Base-by-base conservation (phyloP, 2,888 invertebrate species). In the Diplolepis rosae region DNA sequence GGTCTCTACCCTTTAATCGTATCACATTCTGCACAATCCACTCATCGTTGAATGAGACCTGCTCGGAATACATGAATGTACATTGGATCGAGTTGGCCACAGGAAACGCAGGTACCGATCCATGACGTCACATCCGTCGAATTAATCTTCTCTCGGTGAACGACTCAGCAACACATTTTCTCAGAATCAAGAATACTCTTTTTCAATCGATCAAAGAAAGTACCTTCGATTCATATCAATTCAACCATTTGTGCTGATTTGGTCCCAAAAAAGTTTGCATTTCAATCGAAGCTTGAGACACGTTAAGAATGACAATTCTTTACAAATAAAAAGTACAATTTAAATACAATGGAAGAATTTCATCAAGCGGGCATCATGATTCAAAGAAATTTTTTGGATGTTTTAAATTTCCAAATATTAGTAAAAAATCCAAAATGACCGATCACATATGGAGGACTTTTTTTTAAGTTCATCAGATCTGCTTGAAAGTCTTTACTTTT, bases 51-150 rank as follows among this genome's bases (percentile, higher is more conserved):
- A 32, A 28, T 27, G 32, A 70, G 48, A 72, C 71, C 73, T 65
- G 71, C 69, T 73, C 69, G 68, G 75, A 76, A 76, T 76, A 76
- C 73, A 74, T 76, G 73, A 73, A 72, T 72, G 76, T 71, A 71
- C 69, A 48, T 66, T 68, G 45, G 56, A 68, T 70, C 66, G 11
- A 66, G 69, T 52, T 65, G 52, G 68, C 66, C 71, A 74, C 79
- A 76, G 82, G 82, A 82, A 80, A 76, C 75, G 72, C 69, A 77
- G 74, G 72, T 78, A 80, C 77, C 81, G 80, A 84, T 82, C 79
- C 85, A 75, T 84, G 77, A 83, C 81, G 80, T 83, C 81, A 81
- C 78, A 81, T 83, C 83, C 83, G 82, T 75, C 70, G 78, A 81
- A 83, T 82, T 78, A 82, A 83, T 82, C 82, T 81, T 79, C 77